Evolutionary conservation across 2,113 vertebrate species (phyloP), one percentile per base, ranked within the genome.

Genomic region (Chascanopsetta lugubris): DNA sequence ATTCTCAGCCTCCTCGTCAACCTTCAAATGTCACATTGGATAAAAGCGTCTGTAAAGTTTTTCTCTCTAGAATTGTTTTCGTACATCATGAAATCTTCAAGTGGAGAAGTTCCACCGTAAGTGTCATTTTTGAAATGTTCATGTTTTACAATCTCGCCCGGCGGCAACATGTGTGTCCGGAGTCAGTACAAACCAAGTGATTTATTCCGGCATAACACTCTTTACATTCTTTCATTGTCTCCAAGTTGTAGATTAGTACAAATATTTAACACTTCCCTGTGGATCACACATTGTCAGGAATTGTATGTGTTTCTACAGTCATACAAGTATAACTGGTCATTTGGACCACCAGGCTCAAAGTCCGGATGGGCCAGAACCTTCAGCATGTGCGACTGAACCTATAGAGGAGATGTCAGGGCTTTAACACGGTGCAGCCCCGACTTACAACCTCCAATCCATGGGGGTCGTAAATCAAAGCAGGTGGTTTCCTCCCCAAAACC

Each of bases 401-500:
- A n/a, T n/a, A 50, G 32, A 51, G 54, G 60, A 78, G 46, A 78
- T 82, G 69, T 81, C 75, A 85, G 68, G 57, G 62, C 73, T 73
- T 87, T 81, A 54, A 67, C 61, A 60, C 56, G 62, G 56, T 60
- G 45, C 64, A 63, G 65, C 66, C 45, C 57, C 48, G 48, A 70
- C 77, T n/a, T 60, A 58, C 62, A 72, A 50, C 75, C 71, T 78
- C 66, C 63, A 77, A 59, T 69, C 74, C 72, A 61, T 56, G 38
- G 61, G 51, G 62, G 62, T 74, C 79, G 61, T 88, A 88, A 91
- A 91, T 91, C 84, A 89, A 88, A 92, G 88, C 90, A 89, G 91
- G 88, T 92, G 90, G 85, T 90, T 87, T 82, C 82, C 83, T 71
- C 61, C 79, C 58, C 62, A 24, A 32, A 66, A 83, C 69, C 59